Conservation (phyloP, 2,888 invertebrate species). For the Xiphydria camelus region DNA sequence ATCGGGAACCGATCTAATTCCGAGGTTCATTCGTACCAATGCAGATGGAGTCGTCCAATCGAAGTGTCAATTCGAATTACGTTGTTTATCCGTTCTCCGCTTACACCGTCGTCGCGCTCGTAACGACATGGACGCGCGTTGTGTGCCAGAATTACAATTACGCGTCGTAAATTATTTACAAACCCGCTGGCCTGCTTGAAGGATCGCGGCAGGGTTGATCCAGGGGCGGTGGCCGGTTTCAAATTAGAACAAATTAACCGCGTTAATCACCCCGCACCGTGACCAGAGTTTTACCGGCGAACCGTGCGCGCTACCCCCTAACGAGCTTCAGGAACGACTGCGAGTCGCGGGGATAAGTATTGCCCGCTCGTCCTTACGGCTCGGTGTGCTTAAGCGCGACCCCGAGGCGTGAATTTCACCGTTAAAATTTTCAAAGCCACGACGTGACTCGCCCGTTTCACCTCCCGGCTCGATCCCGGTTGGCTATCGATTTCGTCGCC, state of each 20-base stretch:
- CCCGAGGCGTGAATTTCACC: conserved; percentile 5
- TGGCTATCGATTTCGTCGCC: not conserved
- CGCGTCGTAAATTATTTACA: conserved; percentile 48
- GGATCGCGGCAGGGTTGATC: conserved; percentile 5
- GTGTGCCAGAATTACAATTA: conserved; percentile 41
- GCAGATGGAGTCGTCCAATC: too few species aligned
- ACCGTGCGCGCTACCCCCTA: conserved; percentile 2
- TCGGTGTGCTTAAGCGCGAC: conserved; percentile 20
- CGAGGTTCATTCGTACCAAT: too few species aligned
- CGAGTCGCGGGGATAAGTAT: conserved; percentile 22
- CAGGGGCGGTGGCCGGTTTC: conserved; percentile 29
- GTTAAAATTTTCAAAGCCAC: conserved; percentile 24
- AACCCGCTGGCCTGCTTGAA: conserved; percentile 21
- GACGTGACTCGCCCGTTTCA: too few species aligned
- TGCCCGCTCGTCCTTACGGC: conserved; percentile 25
- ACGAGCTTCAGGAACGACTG: conserved; percentile 8
- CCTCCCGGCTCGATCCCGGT: too few species aligned
- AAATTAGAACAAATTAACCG: conserved; percentile 53
- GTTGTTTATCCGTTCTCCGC: conserved; percentile 24
- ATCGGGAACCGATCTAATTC: too few species aligned
- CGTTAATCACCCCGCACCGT: conserved; percentile 45
- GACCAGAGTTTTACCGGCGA: conserved; percentile 36
- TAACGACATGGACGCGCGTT: conserved; percentile 8
- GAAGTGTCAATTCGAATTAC: conserved; percentile 28
- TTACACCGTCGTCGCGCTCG: conserved; percentile 20